Conservation (phyloP, 2,797 vertebrate species). For the Sparus aurata region DNA sequence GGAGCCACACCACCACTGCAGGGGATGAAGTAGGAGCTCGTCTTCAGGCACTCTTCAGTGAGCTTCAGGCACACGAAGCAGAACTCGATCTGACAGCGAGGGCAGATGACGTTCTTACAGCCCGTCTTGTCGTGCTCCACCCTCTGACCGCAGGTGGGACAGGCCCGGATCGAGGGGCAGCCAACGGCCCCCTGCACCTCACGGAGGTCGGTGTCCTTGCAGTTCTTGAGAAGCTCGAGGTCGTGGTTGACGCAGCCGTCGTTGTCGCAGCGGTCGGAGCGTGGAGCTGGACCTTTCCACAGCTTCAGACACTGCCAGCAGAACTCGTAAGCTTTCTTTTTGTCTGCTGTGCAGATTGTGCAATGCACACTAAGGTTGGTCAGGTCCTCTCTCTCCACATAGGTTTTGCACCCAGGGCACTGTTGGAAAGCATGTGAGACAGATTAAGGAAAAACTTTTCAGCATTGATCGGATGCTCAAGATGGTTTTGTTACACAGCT, state of each 20-base stretch:
- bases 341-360: slow-evolving; percentile 68
- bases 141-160: slow-evolving; percentile 82
- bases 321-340: slow-evolving; percentile 51
- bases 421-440: slow-evolving; percentile 31
- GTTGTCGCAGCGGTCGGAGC: slow-evolving; percentile 78
- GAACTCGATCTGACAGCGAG: slow-evolving; percentile 83
- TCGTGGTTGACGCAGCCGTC: slow-evolving; percentile 66
- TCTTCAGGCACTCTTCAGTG: slow-evolving; percentile 62
- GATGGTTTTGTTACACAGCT: too few species aligned
- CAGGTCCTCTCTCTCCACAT: slow-evolving; percentile 72
- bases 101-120: slow-evolving; percentile 84
- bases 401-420: slow-evolving; percentile 81
- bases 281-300: slow-evolving; percentile 76
- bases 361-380: slow-evolving; percentile 77
- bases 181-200: slow-evolving; percentile 22
- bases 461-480: too few species aligned
- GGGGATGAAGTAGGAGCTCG: slow-evolving; percentile 62
- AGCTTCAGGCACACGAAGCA: slow-evolving; percentile 87
- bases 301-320: slow-evolving; percentile 83
- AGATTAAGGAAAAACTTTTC: neutral
- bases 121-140: slow-evolving; percentile 83
- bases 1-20: slow-evolving; percentile 79
- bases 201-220: slow-evolving; percentile 39
- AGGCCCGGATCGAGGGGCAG: slow-evolving; percentile 82
- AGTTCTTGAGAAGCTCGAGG: slow-evolving; percentile 73